phyloP scores from a whole-genome alignment of 2,888 invertebrate genomes.

The Isoperla grammatica region DNA sequence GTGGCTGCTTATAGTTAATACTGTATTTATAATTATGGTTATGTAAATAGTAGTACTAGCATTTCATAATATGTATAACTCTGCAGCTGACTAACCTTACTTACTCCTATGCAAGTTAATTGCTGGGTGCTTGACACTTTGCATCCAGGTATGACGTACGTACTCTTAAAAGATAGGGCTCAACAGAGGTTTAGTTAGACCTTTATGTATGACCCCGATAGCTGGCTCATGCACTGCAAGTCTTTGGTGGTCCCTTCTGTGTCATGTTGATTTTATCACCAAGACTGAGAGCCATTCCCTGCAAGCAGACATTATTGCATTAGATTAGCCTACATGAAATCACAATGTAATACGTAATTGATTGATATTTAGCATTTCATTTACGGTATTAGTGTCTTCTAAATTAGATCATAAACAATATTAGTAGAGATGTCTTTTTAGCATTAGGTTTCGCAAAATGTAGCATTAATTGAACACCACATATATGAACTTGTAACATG shows the following conservation, averaged over 20 bases:
- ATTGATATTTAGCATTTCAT: too few relatives aligned
- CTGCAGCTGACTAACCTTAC: not conserved
- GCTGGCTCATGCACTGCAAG: slow-evolving; percentile 18
- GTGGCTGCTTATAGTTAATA: not conserved
- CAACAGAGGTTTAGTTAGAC: not conserved
- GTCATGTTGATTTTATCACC: slow-evolving; percentile 97
- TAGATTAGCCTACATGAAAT: not conserved
- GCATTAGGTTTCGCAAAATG: too few relatives aligned
- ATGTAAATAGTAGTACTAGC: not conserved
- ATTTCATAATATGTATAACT: not conserved
- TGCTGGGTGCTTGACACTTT: not conserved
- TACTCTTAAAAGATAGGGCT: not conserved
- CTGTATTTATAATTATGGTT: not conserved
- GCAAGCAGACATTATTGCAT: slow-evolving; percentile 40
- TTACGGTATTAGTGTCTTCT: too few relatives aligned
- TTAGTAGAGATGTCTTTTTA: too few relatives aligned
- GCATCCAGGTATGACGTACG: not conserved
- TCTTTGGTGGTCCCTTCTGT: slow-evolving; percentile 59
- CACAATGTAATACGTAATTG: not conserved
- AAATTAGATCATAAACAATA: too few relatives aligned
- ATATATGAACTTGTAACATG: too few relatives aligned
- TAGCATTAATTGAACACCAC: too few relatives aligned
- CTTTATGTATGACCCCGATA: not conserved
- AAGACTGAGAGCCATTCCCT: slow-evolving; percentile 98
- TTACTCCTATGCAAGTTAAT: not conserved